A percentile compares a stretch with the other conserved stretches of the same genome.
phyloP scores from a whole-genome alignment of 2,797 vertebrate species.

The Diglossa cyanea region DNA sequence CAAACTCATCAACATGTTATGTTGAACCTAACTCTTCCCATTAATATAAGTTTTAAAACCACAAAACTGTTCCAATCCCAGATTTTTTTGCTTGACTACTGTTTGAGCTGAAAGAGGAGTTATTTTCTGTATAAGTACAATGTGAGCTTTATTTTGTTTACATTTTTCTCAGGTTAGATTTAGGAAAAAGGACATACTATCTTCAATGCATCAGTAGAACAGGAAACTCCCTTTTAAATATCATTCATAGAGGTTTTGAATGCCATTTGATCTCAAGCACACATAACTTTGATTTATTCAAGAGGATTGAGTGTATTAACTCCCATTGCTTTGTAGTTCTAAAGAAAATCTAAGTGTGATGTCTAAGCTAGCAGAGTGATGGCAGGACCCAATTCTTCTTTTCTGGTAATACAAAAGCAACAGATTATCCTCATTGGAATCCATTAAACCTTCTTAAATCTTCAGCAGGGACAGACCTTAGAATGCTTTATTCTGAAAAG shows the following conservation, averaged over 20 bases:
- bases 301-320: not conserved
- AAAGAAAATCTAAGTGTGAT: not conserved
- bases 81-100: not conserved
- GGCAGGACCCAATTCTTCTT: not conserved
- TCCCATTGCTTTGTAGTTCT: not conserved
- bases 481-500: not conserved
- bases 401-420: not conserved
- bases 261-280: not conserved
- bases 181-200: not conserved
- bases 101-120: not conserved
- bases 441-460: not conserved
- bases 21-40: not conserved
- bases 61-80: not conserved
- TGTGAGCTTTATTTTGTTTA: not conserved
- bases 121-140: not conserved
- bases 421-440: not conserved
- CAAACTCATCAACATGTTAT: not conserved
- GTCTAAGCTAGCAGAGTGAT: not conserved
- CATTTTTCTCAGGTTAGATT: not conserved
- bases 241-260: not conserved
- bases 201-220: not conserved
- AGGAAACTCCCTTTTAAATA: not conserved
- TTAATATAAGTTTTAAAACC: not conserved
- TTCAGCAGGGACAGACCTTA: not conserved
- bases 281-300: not conserved